Evolutionary conservation across 1,140 invertebrate genomes (phyloP).

Genomic region (Musca vetustissima): DNA sequence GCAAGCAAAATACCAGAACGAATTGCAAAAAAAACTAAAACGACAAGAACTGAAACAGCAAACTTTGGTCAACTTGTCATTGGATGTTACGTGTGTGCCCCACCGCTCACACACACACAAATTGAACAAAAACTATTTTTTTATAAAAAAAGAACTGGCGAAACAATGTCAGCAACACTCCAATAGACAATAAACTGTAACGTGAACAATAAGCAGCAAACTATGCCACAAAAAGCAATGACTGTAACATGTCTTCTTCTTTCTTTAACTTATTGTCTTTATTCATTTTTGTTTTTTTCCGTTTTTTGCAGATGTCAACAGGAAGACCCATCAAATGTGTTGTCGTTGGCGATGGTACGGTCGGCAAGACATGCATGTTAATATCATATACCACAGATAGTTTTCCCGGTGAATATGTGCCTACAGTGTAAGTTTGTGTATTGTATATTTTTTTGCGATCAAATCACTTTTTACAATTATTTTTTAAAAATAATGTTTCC

Average conservation of each 20-base stretch:
- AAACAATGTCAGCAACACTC: no score
- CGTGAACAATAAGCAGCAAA: neutral
- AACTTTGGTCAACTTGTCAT: no score
- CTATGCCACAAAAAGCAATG: slow-evolving; percentile 9
- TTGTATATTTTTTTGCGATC: slow-evolving; percentile 25
- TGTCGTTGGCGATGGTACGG: slow-evolving; percentile 73
- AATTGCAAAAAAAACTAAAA: no score
- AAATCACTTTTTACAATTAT: neutral
- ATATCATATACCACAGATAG: slow-evolving; percentile 98
- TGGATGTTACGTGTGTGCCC: no score
- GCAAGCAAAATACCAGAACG: no score
- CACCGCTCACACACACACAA: no score
- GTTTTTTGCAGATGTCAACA: slow-evolving; percentile 71
- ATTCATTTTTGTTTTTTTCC: neutral
- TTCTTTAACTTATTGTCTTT: no score
- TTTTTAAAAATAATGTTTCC: slow-evolving; percentile 23
- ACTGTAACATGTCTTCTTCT: slow-evolving; percentile 20
- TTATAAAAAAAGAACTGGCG: no score
- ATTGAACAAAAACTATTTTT: no score
- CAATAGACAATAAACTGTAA: no score
- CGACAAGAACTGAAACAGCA: no score
- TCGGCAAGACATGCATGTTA: slow-evolving; percentile 98
- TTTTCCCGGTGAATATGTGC: slow-evolving; percentile 98
- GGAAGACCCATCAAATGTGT: slow-evolving; percentile 95
- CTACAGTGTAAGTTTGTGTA: slow-evolving; percentile 91